Percentiles rank a stretch among this genome's conserved stretches.
phyloP scores from a whole-genome alignment of 2,888 invertebrate species.

The Nymphalis urticae region DNA sequence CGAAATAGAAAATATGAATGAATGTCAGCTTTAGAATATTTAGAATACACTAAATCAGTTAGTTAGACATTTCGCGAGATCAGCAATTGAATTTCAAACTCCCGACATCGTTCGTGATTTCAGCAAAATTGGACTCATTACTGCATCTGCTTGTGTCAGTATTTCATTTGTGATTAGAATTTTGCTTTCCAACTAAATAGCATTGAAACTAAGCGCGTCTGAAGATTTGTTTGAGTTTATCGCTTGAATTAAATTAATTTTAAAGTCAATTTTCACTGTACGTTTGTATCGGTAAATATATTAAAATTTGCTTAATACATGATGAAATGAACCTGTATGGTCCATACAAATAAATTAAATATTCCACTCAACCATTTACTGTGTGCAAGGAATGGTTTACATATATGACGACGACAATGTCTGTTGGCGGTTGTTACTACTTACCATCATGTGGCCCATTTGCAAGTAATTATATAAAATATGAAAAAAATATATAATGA shows the following conservation, averaged over 20 bases:
- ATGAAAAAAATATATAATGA: no score
- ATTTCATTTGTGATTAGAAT: slow-evolving; percentile 30
- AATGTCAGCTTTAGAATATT: slow-evolving; percentile 24
- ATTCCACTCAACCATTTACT: no score
- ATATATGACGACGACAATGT: no score
- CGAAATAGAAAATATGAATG: slow-evolving; percentile 19
- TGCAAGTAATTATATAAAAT: no score
- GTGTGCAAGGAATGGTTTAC: no score
- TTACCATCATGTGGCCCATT: no score
- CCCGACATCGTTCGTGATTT: slow-evolving; percentile 34
- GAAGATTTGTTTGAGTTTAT: background rate
- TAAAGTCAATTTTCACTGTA: no score
- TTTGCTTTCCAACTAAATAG: slow-evolving; percentile 2
- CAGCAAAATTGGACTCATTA: slow-evolving; percentile 38
- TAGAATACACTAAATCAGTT: slow-evolving; percentile 32
- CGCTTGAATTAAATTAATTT: background rate
- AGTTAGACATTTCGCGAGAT: slow-evolving; percentile 32
- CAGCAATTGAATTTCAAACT: slow-evolving; percentile 37
- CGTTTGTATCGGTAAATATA: no score
- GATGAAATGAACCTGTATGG: no score
- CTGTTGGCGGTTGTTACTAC: no score
- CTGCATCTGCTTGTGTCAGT: slow-evolving; percentile 23
- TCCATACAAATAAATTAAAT: no score
- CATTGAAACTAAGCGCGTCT: slow-evolving; percentile 4
- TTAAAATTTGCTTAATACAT: no score